These are phyloP conservation scores for Dicycla oo DNA, from an alignment of 2,888 invertebrate species.

Conservation along the genomic window DNA sequence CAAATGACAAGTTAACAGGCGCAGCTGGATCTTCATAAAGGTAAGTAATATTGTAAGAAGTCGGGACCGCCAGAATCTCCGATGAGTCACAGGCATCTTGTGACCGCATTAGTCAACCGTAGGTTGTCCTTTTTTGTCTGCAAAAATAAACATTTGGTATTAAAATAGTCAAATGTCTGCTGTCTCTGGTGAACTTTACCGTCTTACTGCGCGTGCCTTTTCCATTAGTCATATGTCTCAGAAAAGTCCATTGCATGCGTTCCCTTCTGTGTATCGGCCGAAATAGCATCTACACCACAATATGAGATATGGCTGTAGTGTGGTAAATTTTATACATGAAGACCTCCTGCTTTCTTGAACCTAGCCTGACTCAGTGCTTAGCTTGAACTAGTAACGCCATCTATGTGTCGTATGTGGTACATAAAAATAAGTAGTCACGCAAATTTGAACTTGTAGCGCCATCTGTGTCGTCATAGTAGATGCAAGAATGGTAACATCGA, in stretches of 20 bases:
- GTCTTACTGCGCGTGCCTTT: conserved; percentile 27
- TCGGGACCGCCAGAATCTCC: conserved; percentile 6
- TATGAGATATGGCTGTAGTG: not conserved
- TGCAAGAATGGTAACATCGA: not conserved
- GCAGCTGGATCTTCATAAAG: too few species aligned
- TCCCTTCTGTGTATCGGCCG: not conserved
- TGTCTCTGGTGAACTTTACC: conserved; percentile 5
- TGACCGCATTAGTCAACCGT: conserved; percentile 24
- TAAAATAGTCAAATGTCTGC: conserved; percentile 17
- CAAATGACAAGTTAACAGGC: too few species aligned
- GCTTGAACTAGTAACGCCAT: conserved; percentile 10
- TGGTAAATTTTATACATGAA: not conserved
- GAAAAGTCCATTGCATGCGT: not conserved
- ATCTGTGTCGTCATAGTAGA: not conserved
- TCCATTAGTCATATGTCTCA: conserved; percentile 21
- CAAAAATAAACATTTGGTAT: conserved; percentile 21
- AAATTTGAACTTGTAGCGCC: conserved; percentile 6
- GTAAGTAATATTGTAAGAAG: not conserved
- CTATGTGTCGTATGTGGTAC: not conserved
- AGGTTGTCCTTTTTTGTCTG: conserved; percentile 26
- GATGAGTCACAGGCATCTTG: conserved; percentile 25
- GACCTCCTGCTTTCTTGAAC: not conserved
- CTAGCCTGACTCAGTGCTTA: not conserved
- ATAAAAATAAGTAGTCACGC: not conserved
- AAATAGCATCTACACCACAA: not conserved